Conservation (phyloP, 2,113 vertebrate species). For the Muntiacus reevesi region DNA sequence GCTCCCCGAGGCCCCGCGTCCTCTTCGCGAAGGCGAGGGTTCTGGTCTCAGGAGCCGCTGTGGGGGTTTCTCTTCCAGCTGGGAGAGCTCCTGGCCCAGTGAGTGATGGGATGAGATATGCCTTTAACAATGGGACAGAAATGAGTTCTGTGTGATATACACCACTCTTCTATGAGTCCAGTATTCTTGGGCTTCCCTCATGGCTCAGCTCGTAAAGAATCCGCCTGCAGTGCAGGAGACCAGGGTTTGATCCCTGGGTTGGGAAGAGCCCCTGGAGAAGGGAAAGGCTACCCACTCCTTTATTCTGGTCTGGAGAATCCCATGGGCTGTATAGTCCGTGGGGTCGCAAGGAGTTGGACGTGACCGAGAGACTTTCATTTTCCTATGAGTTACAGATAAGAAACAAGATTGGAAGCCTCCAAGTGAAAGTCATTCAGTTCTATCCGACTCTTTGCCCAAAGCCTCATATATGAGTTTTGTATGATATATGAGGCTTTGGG, state of each 20-base stretch:
- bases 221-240: not conserved
- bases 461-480: not conserved
- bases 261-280: not conserved
- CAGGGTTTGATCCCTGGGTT: not conserved
- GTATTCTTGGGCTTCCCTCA: not conserved
- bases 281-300: not conserved
- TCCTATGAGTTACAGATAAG: not conserved
- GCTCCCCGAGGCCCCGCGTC: accelerated
- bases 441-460: not conserved
- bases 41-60: not conserved
- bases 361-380: not conserved
- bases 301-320: not conserved
- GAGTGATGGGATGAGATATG: not conserved
- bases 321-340: not conserved
- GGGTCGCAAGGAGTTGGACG: not conserved
- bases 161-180: not conserved
- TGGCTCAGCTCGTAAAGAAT: not conserved
- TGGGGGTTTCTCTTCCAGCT: not conserved
- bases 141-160: not conserved
- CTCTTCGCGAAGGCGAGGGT: not conserved
- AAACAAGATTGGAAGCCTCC: not conserved
- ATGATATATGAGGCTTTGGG: not conserved
- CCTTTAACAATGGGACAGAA: not conserved
- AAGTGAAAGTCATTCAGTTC: not conserved
- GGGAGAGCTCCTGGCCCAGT: not conserved